Percentiles rank a stretch among this genome's conserved stretches.
Conservation (phyloP, 2,888 invertebrate genomes). For the Pecten maximus region DNA sequence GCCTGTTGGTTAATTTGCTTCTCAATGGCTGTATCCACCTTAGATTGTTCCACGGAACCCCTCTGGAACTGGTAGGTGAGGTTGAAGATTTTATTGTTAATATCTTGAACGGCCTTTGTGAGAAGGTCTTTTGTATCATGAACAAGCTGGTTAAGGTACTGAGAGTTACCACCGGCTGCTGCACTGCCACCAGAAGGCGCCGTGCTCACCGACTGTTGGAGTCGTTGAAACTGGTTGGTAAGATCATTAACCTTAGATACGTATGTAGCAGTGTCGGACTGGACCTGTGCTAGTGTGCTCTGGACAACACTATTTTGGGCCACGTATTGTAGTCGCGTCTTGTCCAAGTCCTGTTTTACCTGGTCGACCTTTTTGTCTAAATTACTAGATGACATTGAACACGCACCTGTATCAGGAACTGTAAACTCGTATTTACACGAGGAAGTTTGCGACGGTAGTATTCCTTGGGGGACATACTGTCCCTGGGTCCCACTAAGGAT, state of each 20-base stretch:
- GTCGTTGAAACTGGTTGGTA: slow-evolving; percentile 43
- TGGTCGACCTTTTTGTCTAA: slow-evolving; percentile 54
- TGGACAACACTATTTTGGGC: slow-evolving; percentile 57
- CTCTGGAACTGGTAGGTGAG: slow-evolving; percentile 49
- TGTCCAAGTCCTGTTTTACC: slow-evolving; percentile 59
- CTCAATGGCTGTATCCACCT: slow-evolving; percentile 51
- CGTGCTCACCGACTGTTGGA: slow-evolving; percentile 39
- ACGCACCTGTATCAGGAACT: slow-evolving; percentile 57
- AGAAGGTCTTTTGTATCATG: slow-evolving; percentile 55
- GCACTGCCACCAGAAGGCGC: neutral
- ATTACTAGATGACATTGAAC: slow-evolving; percentile 51
- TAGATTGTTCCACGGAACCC: slow-evolving; percentile 51
- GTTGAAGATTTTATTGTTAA: slow-evolving; percentile 53
- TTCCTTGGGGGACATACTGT: slow-evolving; percentile 44
- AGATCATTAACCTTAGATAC: slow-evolving; percentile 51
- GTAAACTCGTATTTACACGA: slow-evolving; percentile 58
- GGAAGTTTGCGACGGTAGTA: slow-evolving; percentile 39
- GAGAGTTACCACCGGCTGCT: slow-evolving; percentile 17
- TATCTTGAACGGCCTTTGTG: slow-evolving; percentile 48
- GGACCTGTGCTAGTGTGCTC: slow-evolving; percentile 53
- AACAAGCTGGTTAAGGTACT: slow-evolving; percentile 49
- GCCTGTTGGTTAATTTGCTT: slow-evolving; percentile 54
- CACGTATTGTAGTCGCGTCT: slow-evolving; percentile 59
- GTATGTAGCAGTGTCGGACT: slow-evolving; percentile 48
- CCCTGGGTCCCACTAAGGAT: slow-evolving; percentile 34